These are phyloP conservation scores for Paramormyrops hopkinsi DNA, from an alignment of 2,797 vertebrate species.

Conservation along the genomic window DNA sequence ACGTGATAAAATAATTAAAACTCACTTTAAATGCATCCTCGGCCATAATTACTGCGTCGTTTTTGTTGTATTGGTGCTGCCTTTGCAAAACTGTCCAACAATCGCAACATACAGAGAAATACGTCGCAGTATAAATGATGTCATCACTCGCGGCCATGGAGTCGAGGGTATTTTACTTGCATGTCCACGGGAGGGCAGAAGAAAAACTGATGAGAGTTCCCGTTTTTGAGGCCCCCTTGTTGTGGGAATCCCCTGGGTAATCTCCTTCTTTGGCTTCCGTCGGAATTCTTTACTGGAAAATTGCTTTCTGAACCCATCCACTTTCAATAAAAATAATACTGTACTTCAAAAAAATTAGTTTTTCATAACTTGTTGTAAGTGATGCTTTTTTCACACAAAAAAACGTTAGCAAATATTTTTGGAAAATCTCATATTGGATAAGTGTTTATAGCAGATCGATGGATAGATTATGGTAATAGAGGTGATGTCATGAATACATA, in stretches of 20 bases:
- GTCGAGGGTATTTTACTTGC: neutral
- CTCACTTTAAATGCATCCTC: neutral
- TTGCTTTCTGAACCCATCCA: too few species aligned
- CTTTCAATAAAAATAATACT: too few species aligned
- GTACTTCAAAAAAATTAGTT: too few species aligned
- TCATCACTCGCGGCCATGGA: neutral
- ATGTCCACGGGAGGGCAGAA: neutral
- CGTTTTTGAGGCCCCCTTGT: neutral
- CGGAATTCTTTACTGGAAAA: too few species aligned
- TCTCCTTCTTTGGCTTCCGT: too few species aligned
- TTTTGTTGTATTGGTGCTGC: neutral
- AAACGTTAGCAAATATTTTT: neutral
- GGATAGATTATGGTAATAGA: neutral
- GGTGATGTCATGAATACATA: neutral
- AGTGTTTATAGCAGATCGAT: neutral
- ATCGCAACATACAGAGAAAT: neutral
- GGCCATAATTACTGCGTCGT: neutral
- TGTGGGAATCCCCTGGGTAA: neutral
- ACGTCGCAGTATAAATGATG: neutral
- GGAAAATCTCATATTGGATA: neutral
- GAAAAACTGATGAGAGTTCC: neutral
- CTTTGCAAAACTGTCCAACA: neutral
- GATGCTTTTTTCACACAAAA: too few species aligned
- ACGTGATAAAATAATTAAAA: neutral
- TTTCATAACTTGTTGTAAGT: too few species aligned